A percentile compares a stretch with the other conserved stretches of the same genome.
These are phyloP conservation scores for Zaprionus ghesquierei DNA, from an alignment of 1,140 invertebrate genomes.

Conservation along the genomic window DNA sequence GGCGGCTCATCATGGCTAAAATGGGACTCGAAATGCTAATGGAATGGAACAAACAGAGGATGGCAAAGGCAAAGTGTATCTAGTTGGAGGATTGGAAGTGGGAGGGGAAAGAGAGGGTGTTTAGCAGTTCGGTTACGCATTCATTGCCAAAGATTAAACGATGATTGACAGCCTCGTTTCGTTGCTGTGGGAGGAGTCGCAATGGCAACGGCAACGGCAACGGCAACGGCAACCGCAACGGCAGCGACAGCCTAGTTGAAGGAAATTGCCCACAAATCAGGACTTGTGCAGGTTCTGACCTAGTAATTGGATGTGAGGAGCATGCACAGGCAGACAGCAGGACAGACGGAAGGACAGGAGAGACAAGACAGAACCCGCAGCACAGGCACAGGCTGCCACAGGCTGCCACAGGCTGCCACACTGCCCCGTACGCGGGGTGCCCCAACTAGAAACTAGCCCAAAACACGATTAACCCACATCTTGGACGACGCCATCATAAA, in stretches of 20 bases:
- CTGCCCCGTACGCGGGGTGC: neutral
- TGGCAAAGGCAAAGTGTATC: conserved; percentile 7
- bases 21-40: conserved; percentile 29
- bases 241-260: conserved; percentile 25
- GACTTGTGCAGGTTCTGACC: conserved; percentile 76
- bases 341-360: neutral
- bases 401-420: neutral
- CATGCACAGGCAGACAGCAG: conserved; percentile 40
- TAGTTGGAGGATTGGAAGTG: neutral
- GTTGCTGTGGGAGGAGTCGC: neutral
- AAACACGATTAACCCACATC: conserved; percentile 82
- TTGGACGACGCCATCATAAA: conserved; percentile 82
- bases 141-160: conserved; percentile 57
- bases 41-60: conserved; percentile 2
- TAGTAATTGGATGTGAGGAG: conserved; percentile 76
- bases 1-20: conserved; percentile 64
- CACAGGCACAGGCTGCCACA: neutral
- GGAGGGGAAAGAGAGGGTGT: neutral
- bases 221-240: conserved; percentile 21
- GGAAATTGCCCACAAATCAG: conserved; percentile 65
- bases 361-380: conserved; percentile 18
- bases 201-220: conserved; percentile 15
- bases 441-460: conserved; percentile 73
- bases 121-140: conserved; percentile 35
- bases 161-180: conserved; percentile 34